phyloP scores from a whole-genome alignment of 2,888 invertebrate genomes.

The Geotrupes spiniger region DNA sequence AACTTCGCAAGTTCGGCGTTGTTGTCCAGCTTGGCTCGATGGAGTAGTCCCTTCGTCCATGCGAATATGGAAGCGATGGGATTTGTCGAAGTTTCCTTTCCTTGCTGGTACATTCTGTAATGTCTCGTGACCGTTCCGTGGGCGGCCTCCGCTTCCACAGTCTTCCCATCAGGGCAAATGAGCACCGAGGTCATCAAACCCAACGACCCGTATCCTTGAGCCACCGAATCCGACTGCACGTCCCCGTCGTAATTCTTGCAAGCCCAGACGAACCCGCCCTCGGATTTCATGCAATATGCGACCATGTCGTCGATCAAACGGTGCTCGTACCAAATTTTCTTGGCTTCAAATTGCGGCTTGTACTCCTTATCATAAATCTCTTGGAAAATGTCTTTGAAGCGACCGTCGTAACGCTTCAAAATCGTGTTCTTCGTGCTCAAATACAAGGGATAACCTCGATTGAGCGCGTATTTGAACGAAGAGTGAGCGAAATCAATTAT shows the following conservation, averaged over 20 bases:
- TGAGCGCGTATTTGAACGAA: conserved; percentile 87
- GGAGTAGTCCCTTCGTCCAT: conserved; percentile 92
- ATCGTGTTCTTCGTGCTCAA: conserved; percentile 97
- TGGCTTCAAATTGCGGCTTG: conserved; percentile 77
- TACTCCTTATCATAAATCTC: conserved; percentile 90
- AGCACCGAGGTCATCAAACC: conserved; percentile 98
- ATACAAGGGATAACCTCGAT: conserved; percentile 83
- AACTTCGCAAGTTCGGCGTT: conserved; percentile 76
- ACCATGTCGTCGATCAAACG: conserved; percentile 99
- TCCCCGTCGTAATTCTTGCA: conserved; percentile 99
- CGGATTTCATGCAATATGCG: conserved; percentile 95
- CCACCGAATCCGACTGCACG: conserved; percentile 97
- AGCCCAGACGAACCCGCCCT: conserved; percentile 99
- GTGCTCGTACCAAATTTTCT: conserved; percentile 96
- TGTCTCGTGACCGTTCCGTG: conserved; percentile 96
- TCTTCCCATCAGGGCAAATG: conserved; percentile 95
- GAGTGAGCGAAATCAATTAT: conserved; percentile 92
- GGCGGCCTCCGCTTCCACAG: conserved; percentile 97
- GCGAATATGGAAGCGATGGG: conserved; percentile 99
- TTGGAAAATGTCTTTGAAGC: conserved; percentile 97
- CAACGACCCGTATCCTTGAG: conserved; percentile 93
- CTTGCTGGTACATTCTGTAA: conserved; percentile 83
- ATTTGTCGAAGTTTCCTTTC: conserved; percentile 98
- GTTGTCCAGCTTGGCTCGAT: conserved; percentile 90
- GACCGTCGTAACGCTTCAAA: conserved; percentile 92